phyloP scores from a whole-genome alignment of 2,797 vertebrate species.

The Muscicapa striata region DNA sequence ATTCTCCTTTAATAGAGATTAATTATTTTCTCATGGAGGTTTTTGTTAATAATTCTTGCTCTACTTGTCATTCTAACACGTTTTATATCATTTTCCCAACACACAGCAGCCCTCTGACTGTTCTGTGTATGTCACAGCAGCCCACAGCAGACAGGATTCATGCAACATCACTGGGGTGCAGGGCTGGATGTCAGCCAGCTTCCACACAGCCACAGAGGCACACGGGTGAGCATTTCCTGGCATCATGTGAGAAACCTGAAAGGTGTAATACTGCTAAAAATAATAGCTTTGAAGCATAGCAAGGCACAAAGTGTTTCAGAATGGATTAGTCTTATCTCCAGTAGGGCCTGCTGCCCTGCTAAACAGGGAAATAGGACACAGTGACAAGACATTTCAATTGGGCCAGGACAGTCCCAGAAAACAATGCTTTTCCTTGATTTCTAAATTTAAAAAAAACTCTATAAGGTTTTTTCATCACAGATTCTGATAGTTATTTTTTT shows the following conservation, averaged over 20 bases:
- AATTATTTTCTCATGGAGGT: not conserved
- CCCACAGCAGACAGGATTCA: not conserved
- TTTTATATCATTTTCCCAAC: not conserved
- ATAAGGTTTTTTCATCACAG: not conserved
- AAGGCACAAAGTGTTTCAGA: not conserved
- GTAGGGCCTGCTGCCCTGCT: not conserved
- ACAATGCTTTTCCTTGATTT: not conserved
- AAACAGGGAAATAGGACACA: not conserved
- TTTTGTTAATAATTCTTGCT: not conserved
- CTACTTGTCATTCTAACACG: not conserved
- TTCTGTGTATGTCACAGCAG: accelerated
- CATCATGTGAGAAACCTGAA: not conserved
- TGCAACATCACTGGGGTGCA: not conserved
- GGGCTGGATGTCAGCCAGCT: not conserved
- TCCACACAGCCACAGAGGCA: not conserved
- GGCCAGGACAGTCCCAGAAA: not conserved
- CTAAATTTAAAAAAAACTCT: too few relatives aligned
- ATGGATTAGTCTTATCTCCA: not conserved
- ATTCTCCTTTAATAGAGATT: not conserved
- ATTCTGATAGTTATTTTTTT: not conserved
- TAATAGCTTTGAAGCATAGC: not conserved
- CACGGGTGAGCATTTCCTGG: not conserved
- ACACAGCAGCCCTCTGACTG: not conserved
- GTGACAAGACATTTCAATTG: not conserved
- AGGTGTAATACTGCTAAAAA: not conserved